Percentiles rank a stretch among this genome's conserved stretches.
Conservation (phyloP, 2,113 vertebrate species). For the Agelaius tricolor region DNA sequence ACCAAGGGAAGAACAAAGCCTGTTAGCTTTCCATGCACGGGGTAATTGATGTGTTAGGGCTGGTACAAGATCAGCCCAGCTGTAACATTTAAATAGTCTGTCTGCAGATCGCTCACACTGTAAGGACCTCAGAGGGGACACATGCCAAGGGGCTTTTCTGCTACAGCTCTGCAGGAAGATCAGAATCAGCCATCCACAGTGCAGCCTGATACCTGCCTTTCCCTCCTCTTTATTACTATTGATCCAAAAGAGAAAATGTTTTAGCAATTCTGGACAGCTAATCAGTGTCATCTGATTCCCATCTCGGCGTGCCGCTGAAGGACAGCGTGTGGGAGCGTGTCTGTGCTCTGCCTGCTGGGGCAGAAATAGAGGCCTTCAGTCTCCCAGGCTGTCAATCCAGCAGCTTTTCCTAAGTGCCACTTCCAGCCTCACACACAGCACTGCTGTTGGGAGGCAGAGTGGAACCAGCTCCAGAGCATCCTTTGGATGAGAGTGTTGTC, state of each 20-base stretch:
- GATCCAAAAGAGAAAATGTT: conserved; percentile 55
- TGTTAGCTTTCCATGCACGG: not conserved
- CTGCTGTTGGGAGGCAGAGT: not conserved
- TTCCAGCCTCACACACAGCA: not conserved
- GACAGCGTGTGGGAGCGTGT: not conserved
- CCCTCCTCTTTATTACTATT: conserved; percentile 21
- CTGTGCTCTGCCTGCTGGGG: conserved; percentile 34
- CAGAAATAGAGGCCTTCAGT: not conserved
- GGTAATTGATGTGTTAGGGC: not conserved
- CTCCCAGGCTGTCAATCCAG: conserved; percentile 10
- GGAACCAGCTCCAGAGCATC: not conserved
- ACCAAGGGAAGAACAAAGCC: not conserved
- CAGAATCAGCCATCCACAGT: not conserved
- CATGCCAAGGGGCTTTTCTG: not conserved
- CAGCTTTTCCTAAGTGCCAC: not conserved
- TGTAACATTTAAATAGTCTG: not conserved
- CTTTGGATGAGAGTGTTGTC: not conserved
- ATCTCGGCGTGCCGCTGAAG: rapidly evolving
- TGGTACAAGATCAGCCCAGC: not conserved
- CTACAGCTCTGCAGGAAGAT: not conserved
- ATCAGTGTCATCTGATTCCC: not conserved
- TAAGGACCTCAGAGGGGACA: not conserved
- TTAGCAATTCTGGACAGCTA: conserved; percentile 25
- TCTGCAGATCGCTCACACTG: not conserved
- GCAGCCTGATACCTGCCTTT: not conserved